Conservation (phyloP, 30 jellyfish, hydroid and myxozoan species). For the Pelagia noctiluca region DNA sequence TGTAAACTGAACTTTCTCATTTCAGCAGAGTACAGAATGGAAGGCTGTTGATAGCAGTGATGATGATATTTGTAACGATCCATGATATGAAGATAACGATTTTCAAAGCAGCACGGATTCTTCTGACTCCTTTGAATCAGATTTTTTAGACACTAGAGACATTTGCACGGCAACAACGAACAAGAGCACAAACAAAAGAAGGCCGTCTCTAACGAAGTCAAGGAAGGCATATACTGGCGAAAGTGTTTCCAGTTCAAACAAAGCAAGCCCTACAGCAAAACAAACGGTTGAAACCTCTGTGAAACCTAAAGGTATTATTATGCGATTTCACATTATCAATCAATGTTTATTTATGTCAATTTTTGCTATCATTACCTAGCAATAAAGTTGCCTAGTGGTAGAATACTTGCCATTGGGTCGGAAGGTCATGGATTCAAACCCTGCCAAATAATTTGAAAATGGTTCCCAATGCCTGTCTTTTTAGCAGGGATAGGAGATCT, state of each 20-base stretch:
- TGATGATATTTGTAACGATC: neutral
- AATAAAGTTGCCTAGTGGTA: neutral
- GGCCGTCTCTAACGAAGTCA: slow-evolving; percentile 3
- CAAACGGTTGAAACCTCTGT: slow-evolving; percentile 6
- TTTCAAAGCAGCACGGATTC: slow-evolving; percentile 3
- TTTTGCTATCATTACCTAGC: neutral
- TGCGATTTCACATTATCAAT: neutral
- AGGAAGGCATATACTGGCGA: neutral
- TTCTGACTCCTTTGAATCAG: neutral
- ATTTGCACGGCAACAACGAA: slow-evolving; percentile 6
- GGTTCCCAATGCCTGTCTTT: slow-evolving; percentile 1
- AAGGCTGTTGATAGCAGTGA: slow-evolving; percentile 2
- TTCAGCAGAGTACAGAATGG: slow-evolving; percentile 6
- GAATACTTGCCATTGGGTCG: slow-evolving; percentile 1
- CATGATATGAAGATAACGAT: neutral
- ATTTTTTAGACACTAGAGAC: neutral
- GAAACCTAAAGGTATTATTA: neutral
- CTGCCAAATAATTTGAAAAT: slow-evolving; percentile 1
- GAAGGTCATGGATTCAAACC: slow-evolving; percentile 1
- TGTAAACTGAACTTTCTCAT: neutral
- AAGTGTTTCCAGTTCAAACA: neutral
- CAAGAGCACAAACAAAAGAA: slow-evolving; percentile 3
- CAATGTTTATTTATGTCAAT: neutral
- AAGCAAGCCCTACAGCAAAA: slow-evolving; percentile 6
- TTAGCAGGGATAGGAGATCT: neutral